phyloP scores from a whole-genome alignment of 1,140 invertebrate species.

The Globodera rostochiensis region DNA sequence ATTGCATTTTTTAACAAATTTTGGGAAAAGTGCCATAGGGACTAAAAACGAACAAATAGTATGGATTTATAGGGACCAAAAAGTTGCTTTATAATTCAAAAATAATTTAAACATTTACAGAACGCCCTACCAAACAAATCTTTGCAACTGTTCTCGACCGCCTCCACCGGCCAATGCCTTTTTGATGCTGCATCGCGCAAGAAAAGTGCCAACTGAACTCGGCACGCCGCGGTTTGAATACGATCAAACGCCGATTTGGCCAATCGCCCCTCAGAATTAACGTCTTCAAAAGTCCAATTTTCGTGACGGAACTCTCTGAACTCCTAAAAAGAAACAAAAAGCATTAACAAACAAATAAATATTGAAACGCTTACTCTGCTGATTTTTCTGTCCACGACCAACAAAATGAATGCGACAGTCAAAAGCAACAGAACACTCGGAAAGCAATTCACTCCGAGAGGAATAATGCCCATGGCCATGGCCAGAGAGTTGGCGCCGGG shows the following conservation, averaged over 20 bases:
- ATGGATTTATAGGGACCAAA: too few species aligned
- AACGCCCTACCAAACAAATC: constrained; percentile 29
- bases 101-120: too few species aligned
- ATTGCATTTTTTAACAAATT: too few species aligned
- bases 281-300: background rate
- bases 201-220: constrained; percentile 20
- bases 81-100: too few species aligned
- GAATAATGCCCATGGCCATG: too few species aligned
- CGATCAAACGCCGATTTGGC: constrained; percentile 42
- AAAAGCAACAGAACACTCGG: background rate
- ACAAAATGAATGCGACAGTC: background rate
- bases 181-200: constrained; percentile 28
- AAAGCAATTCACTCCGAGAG: too few species aligned
- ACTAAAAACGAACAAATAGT: too few species aligned
- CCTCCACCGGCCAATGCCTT: constrained; percentile 22
- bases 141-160: constrained; percentile 38
- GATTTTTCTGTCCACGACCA: background rate
- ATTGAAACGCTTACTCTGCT: background rate
- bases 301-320: constrained; percentile 3
- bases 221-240: constrained; percentile 47
- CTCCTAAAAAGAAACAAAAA: background rate
- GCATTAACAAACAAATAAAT: background rate
- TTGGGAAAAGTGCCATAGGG: too few species aligned
- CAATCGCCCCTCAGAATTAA: background rate
- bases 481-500: too few species aligned